Evolutionary conservation across 2,888 invertebrate species (phyloP), one percentile per base, ranked within the genome.

Genomic region (Drepana falcataria): DNA sequence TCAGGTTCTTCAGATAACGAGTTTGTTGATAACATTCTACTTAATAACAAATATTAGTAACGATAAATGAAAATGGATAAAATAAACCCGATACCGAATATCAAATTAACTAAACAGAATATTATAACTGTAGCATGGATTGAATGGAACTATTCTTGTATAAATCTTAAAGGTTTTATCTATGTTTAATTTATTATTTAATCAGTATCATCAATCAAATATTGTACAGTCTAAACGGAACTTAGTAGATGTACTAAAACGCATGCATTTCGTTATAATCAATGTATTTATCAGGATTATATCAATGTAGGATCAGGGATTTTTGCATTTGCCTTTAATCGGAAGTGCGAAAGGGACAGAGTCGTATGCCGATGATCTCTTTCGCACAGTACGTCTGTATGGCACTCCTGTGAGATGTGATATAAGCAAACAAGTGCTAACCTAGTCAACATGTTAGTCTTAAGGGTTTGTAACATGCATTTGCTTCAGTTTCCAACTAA

Each of bases 371-470:
- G n/a, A n/a, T n/a, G n/a, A n/a, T n/a, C n/a, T n/a, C n/a, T n/a
- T n/a, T n/a, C n/a, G n/a, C n/a, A n/a, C n/a, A n/a, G n/a, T n/a
- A n/a, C n/a, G n/a, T n/a, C n/a, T n/a, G n/a, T n/a, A n/a, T n/a
- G n/a, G n/a, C n/a, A n/a, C n/a, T n/a, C n/a, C n/a, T n/a, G n/a
- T n/a, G n/a, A n/a, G n/a, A n/a, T n/a, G 68, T 65, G 65, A 75
- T 69, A 66, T 66, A 48, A 59, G 53, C 53, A 53, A 51, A 53
- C 55, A 55, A 57, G 57, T 68, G 71, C 69, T 85, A 81, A 84
- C 81, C 81, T 85, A 85, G 85, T 85, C 85, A 82, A 66, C 59
- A 67, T 68, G 71, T 77, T 80, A 81, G 76, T 79, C 69, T 71
- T 74, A 74, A n/a, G n/a, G 69, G 58, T 64, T 57, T 65, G 51